These are phyloP conservation scores for Sebastes wilsoni DNA, from an alignment of 2,797 vertebrate genomes.

Conservation along the genomic window DNA sequence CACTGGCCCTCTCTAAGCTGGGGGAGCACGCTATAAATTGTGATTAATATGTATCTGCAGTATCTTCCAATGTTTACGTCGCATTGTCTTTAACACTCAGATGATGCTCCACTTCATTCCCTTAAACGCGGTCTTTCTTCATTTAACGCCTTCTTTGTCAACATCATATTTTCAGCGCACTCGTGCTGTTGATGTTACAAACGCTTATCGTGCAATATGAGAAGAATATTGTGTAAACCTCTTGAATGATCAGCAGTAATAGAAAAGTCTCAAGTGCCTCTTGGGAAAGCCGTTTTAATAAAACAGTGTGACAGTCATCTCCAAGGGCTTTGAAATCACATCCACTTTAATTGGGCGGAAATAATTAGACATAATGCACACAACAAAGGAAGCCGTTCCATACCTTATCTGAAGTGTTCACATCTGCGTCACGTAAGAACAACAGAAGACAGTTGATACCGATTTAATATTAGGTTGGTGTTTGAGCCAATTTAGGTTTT, in stretches of 20 bases:
- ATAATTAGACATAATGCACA: slow-evolving; percentile 19
- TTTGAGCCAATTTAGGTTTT: neutral
- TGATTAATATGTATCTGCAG: slow-evolving; percentile 66
- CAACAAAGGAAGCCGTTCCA: slow-evolving; percentile 16
- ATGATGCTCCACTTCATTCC: slow-evolving; percentile 17
- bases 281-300: slow-evolving; percentile 23
- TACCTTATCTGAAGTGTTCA: neutral
- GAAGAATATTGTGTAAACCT: slow-evolving; percentile 13
- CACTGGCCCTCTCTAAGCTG: slow-evolving; percentile 45
- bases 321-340: slow-evolving; percentile 27
- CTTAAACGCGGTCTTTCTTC: slow-evolving; percentile 4
- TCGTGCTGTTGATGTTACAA: neutral
- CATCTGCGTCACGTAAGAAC: neutral
- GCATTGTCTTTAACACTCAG: slow-evolving; percentile 14
- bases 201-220: neutral
- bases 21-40: slow-evolving; percentile 43
- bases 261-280: slow-evolving; percentile 29
- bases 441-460: neutral
- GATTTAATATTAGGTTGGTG: neutral
- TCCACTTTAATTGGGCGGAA: slow-evolving; percentile 6
- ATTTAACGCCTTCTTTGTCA: neutral
- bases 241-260: slow-evolving; percentile 17
- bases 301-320: slow-evolving; percentile 4
- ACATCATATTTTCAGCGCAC: neutral
- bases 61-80: slow-evolving; percentile 33